Base-by-base conservation (phyloP, 2,797 vertebrate genomes). In the Hypotaenidia okinawae region DNA sequence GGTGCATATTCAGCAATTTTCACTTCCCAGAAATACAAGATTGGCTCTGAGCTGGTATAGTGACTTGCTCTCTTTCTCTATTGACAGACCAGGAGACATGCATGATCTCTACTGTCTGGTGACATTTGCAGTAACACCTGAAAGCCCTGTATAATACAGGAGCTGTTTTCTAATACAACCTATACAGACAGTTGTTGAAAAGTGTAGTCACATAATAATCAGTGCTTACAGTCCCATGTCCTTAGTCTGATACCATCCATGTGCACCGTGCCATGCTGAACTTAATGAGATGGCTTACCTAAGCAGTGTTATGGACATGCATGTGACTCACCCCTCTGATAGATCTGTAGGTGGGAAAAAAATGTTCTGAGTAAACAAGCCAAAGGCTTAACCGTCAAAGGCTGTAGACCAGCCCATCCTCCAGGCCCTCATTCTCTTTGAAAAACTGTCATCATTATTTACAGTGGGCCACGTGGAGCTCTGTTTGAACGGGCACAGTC, bases 401-500 rank as follows among this genome's bases (percentile, higher is more conserved):
- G 35, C 55, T 91, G 32, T 5, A 73, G 66, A 80, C 55, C 73
- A 88, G 43, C 91, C 84, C 47, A 25, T 63, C 67, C 84, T 94
- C 32, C 64, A 93, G 87, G 91, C 83, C 39, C 55, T 91, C 59
- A 25, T 82, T 78, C 47, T 35, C 59, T 82, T 79, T 91, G 68
- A 54, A 93, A 93, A 92, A 57, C 45, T 82, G 82, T 87, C 81
- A 45, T 77, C 15, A 58, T 72, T 90, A 89, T 80, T 95, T 92
- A 52, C 41, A 35, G 28, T 2, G 21, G 10, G 84, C 61, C 21
- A 33, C 67, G 32, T 1, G 59, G 61, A 54, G 30, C 43, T 87
- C 68, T 94, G 69, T 64, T 72, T 41, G 63, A 80, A 79, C 0
- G 5, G 27, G 62, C 51, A 83, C 0, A 0, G 82, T 32, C 74